phyloP scores from a whole-genome alignment of 2,888 invertebrate species.

The Drosophila anomalipes region DNA sequence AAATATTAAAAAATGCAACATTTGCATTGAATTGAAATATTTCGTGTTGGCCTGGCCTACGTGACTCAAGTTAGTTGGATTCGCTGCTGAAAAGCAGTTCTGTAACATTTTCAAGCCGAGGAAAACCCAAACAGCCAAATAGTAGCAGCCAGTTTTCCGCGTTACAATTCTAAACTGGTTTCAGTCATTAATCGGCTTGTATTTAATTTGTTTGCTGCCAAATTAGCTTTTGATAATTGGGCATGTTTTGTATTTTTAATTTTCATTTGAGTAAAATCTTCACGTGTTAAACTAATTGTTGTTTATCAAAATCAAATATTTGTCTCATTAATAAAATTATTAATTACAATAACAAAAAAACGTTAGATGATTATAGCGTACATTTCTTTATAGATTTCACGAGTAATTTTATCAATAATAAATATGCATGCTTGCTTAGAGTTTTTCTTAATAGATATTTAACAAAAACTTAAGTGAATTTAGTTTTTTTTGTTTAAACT shows the following conservation, averaged over 20 bases:
- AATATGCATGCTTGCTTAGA: not conserved
- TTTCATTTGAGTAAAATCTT: not conserved
- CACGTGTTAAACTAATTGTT: conserved; percentile 15
- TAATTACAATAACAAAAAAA: not conserved
- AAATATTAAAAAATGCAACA: conserved; percentile 28
- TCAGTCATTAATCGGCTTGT: conserved; percentile 14
- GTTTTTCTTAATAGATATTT: not conserved
- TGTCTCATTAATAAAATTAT: not conserved
- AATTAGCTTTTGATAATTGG: conserved; percentile 26
- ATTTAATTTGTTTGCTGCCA: conserved; percentile 17
- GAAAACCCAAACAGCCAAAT: conserved; percentile 33
- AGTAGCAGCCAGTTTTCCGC: conserved; percentile 47
- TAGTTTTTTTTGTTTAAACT: not conserved
- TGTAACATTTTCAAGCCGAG: conserved; percentile 30
- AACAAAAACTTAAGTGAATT: not conserved
- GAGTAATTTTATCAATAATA: not conserved
- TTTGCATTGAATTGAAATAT: conserved; percentile 42
- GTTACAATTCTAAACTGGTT: conserved; percentile 44
- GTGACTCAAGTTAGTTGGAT: conserved; percentile 54
- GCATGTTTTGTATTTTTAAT: not conserved
- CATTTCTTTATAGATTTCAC: not conserved
- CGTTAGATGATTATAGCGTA: not conserved
- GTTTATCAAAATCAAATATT: not conserved
- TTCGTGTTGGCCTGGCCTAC: conserved; percentile 54
- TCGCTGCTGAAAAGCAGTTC: conserved; percentile 47